Percentiles rank a stretch among this genome's conserved stretches.
Conservation (phyloP, 1,140 invertebrate genomes). For the Tetraneura akinire region DNA sequence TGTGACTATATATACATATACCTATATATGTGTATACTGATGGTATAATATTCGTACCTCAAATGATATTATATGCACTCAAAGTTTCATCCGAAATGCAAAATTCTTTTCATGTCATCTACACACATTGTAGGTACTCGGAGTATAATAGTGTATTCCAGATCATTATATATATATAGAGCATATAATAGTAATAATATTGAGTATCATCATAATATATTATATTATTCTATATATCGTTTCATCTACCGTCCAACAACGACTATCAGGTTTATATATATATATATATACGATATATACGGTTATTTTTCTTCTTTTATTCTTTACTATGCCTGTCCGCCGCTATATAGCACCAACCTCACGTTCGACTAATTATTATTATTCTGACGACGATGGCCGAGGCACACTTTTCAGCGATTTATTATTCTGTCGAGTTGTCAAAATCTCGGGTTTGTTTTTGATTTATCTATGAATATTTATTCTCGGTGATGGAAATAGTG, state of each 20-base stretch:
- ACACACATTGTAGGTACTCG: not conserved
- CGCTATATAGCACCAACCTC: not conserved
- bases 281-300: too few relatives aligned
- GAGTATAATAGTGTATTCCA: not conserved
- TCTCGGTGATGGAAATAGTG: not conserved
- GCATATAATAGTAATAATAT: not conserved
- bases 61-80: not conserved
- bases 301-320: too few relatives aligned
- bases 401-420: constrained; percentile 8
- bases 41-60: too few relatives aligned
- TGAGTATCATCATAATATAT: too few relatives aligned
- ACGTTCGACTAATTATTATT: constrained; percentile 27
- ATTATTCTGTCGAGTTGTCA: constrained; percentile 41
- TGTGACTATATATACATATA: too few relatives aligned
- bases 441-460: constrained; percentile 15
- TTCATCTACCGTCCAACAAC: too few relatives aligned
- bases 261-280: not conserved
- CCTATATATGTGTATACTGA: too few relatives aligned
- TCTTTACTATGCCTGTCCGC: not conserved
- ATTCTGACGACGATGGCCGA: not conserved
- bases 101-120: not conserved
- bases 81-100: constrained; percentile 9
- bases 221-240: too few relatives aligned
- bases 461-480: constrained; percentile 30
- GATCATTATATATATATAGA: not conserved